Conservation (phyloP, 2,888 invertebrate genomes). For the Cryptocephalus primarius region DNA sequence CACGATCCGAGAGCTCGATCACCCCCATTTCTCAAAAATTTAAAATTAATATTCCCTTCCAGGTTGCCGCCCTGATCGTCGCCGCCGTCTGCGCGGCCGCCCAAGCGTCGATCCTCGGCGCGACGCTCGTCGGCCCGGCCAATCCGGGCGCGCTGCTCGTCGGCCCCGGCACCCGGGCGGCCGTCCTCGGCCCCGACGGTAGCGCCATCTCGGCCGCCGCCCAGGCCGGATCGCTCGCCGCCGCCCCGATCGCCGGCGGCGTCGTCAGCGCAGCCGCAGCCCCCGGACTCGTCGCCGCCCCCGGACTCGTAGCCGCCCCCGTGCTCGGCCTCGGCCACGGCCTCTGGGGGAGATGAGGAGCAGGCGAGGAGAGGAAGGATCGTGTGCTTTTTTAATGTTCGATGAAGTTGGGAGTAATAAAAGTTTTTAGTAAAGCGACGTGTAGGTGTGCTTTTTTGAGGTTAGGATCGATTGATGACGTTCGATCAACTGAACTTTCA, state of each 20-base stretch:
- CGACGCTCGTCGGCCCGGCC: conserved; percentile 25
- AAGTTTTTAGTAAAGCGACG: too few relatives aligned
- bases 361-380: too few relatives aligned
- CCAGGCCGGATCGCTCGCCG: conserved; percentile 32
- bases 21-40: too few relatives aligned
- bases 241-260: conserved; percentile 30
- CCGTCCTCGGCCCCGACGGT: conserved; percentile 32
- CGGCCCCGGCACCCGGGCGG: conserved; percentile 25
- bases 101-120: conserved; percentile 22
- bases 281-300: conserved; percentile 22
- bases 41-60: not conserved
- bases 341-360: conserved; percentile 2
- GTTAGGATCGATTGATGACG: too few relatives aligned
- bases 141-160: conserved; percentile 25
- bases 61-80: conserved; percentile 19
- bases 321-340: not conserved
- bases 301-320: conserved; percentile 14
- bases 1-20: too few relatives aligned
- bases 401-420: too few relatives aligned
- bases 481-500: too few relatives aligned
- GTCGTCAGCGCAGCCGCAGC: conserved; percentile 26
- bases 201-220: conserved; percentile 37
- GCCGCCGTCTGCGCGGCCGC: conserved; percentile 15
- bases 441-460: too few relatives aligned
- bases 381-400: too few relatives aligned